These are phyloP conservation scores for Drosophila simulans DNA, from an alignment of 1,140 invertebrate species.

Conservation along the genomic window DNA sequence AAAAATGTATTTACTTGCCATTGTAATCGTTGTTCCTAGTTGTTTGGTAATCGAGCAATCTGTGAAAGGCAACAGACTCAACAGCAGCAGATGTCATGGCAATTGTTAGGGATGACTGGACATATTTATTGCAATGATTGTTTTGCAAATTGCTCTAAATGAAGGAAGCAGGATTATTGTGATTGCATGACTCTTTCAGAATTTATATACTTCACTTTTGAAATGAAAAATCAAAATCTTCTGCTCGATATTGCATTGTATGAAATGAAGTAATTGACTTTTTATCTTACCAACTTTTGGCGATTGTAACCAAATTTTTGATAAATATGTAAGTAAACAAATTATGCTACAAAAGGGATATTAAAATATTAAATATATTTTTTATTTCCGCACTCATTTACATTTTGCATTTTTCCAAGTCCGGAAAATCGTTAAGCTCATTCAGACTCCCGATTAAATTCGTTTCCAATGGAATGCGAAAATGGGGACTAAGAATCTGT, in stretches of 20 bases:
- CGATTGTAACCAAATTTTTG: background rate
- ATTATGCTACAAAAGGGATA: too few species aligned
- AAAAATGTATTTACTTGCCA: constrained; percentile 16
- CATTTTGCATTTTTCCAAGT: background rate
- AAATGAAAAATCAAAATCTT: constrained; percentile 10
- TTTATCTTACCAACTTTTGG: background rate
- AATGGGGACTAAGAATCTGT: constrained; percentile 21
- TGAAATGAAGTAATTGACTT: background rate
- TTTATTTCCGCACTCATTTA: background rate
- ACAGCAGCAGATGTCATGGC: constrained; percentile 43
- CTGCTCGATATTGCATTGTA: background rate
- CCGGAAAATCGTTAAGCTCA: constrained; percentile 4
- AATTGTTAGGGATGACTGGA: constrained; percentile 19
- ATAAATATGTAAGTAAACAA: too few species aligned
- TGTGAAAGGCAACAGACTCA: constrained; percentile 30
- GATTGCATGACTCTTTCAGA: constrained; percentile 14
- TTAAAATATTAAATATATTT: background rate
- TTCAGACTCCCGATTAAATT: background rate
- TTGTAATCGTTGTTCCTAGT: constrained; percentile 14
- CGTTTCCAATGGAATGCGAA: background rate
- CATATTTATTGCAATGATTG: constrained; percentile 30
- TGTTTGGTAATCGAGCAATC: constrained; percentile 44
- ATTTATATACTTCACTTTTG: constrained; percentile 32
- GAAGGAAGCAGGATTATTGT: constrained; percentile 4
- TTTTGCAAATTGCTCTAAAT: constrained; percentile 25